Evolutionary conservation across 2,113 vertebrate genomes (phyloP).

Genomic region (Eretmochelys imbricata): DNA sequence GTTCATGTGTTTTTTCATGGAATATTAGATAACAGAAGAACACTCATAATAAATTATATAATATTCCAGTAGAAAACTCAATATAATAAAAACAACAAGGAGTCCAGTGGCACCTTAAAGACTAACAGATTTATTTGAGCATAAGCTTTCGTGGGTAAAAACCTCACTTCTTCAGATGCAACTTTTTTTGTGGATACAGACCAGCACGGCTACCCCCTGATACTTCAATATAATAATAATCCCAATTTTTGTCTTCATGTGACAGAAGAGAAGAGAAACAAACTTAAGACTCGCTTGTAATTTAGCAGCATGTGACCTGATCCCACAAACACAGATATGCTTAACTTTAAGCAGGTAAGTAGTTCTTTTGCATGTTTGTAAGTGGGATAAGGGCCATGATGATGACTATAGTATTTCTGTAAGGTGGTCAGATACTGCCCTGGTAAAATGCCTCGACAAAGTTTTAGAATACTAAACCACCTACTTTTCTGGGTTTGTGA

Average conservation of each 20-base stretch:
- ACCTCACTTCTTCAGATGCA: too few relatives aligned
- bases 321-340: not conserved
- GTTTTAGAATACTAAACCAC: not conserved
- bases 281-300: not conserved
- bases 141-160: too few relatives aligned
- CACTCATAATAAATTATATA: not conserved
- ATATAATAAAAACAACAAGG: too few relatives aligned
- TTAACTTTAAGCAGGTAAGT: not conserved
- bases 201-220: too few relatives aligned
- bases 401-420: accelerated
- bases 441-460: not conserved
- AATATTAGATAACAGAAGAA: not conserved
- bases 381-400: accelerated
- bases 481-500: too few relatives aligned
- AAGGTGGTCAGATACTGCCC: accelerated
- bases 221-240: not conserved
- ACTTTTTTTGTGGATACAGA: too few relatives aligned
- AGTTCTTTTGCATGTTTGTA: accelerated
- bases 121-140: too few relatives aligned
- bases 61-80: not conserved
- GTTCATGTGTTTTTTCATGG: not conserved
- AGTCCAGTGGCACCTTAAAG: too few relatives aligned
- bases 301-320: not conserved
- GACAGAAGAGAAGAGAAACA: not conserved
- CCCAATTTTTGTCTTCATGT: not conserved